Evolutionary conservation across 2,113 vertebrate genomes (phyloP).

Genomic region (Callocephalon fimbriatum): DNA sequence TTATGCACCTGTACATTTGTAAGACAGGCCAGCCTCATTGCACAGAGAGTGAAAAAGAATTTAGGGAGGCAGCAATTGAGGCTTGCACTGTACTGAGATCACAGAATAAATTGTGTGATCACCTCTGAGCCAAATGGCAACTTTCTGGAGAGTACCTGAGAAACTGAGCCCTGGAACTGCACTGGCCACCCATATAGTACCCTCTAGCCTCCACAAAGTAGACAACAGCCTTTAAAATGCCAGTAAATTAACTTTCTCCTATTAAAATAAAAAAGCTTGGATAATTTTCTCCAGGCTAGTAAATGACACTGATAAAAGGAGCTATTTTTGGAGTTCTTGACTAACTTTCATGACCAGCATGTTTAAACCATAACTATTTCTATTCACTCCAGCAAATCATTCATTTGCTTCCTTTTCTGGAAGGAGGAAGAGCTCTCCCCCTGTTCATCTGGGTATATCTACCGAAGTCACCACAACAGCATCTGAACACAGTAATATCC

Average conservation of each 20-base stretch:
- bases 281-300: not conserved
- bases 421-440: not conserved
- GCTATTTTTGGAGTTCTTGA: not conserved
- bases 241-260: not conserved
- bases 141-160: too few species aligned
- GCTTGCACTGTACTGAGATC: not conserved
- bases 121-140: not conserved
- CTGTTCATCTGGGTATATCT: rapidly evolving
- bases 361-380: not conserved
- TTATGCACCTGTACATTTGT: not conserved
- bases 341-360: not conserved
- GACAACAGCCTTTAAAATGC: not conserved
- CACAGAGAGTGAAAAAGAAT: not conserved
- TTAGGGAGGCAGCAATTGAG: rapidly evolving
- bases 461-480: not conserved
- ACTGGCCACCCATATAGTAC: rapidly evolving
- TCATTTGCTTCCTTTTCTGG: not conserved
- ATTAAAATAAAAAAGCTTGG: not conserved
- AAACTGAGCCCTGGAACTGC: not conserved
- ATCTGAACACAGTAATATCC: not conserved
- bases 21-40: not conserved
- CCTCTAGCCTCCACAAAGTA: not conserved
- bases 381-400: not conserved
- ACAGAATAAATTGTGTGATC: not conserved
- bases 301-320: not conserved